phyloP scores from a whole-genome alignment of 2,888 invertebrate genomes.

The Conchocele bisecta region DNA sequence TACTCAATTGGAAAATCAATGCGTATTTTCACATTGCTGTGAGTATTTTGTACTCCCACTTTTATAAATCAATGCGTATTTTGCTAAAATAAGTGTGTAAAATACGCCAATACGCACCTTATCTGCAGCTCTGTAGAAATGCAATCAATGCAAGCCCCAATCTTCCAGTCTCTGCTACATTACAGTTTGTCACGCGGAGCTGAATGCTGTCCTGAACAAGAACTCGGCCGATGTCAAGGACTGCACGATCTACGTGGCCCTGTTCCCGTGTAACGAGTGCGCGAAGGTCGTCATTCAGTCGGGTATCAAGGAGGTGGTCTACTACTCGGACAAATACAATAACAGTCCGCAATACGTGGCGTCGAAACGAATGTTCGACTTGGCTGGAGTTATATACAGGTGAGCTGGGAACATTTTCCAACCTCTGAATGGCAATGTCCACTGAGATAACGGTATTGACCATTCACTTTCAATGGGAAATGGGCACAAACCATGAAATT shows the following conservation, averaged over 20 bases:
- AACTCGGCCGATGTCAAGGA: slow-evolving; percentile 90
- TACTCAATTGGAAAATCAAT: too few species aligned
- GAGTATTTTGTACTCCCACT: too few species aligned
- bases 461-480: too few species aligned
- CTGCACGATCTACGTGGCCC: slow-evolving; percentile 93
- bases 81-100: too few species aligned
- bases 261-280: slow-evolving; percentile 99
- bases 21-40: too few species aligned
- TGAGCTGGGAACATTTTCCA: not conserved
- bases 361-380: slow-evolving; percentile 91
- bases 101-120: too few species aligned
- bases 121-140: too few species aligned
- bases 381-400: slow-evolving; percentile 88
- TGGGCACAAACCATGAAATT: too few species aligned
- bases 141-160: too few species aligned
- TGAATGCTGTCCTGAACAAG: slow-evolving; percentile 97
- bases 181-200: slow-evolving; percentile 97
- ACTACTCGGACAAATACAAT: slow-evolving; percentile 91
- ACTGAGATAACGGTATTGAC: too few species aligned
- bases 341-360: slow-evolving; percentile 88
- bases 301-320: slow-evolving; percentile 89
- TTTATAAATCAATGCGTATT: too few species aligned
- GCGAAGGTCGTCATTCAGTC: slow-evolving; percentile 98
- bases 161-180: not conserved
- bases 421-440: too few species aligned